Conservation (phyloP, 2,797 vertebrate species). For the Intellagama lesueurii region DNA sequence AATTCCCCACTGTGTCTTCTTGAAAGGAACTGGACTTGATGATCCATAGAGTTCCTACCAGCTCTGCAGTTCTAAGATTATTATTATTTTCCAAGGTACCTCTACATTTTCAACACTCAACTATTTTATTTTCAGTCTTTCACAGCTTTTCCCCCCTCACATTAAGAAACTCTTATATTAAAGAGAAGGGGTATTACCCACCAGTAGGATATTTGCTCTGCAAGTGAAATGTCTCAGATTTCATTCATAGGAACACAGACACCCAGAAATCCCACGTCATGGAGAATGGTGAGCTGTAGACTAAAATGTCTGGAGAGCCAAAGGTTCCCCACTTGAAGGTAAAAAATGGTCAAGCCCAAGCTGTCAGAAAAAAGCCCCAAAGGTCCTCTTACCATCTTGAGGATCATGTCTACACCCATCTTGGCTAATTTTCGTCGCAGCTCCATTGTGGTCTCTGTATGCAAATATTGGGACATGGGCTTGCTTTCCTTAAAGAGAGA, state of each 20-base stretch:
- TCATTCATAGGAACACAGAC: neutral
- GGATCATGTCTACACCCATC: slow-evolving; percentile 92
- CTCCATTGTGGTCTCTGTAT: slow-evolving; percentile 74
- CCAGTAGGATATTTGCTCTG: neutral
- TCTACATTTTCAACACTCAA: too few relatives aligned
- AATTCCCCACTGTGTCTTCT: too few relatives aligned
- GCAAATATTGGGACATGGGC: slow-evolving; percentile 89
- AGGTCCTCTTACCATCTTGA: slow-evolving; percentile 91
- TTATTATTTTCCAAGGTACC: too few relatives aligned
- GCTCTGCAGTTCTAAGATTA: too few relatives aligned
- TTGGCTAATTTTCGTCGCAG: slow-evolving; percentile 88
- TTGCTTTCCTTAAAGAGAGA: slow-evolving; percentile 86
- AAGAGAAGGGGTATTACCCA: neutral
- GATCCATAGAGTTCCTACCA: too few relatives aligned
- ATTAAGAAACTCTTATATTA: neutral
- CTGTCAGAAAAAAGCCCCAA: neutral
- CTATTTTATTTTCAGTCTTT: too few relatives aligned
- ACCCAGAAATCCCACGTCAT: too few relatives aligned
- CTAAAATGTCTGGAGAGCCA: too few relatives aligned
- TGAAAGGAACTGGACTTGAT: too few relatives aligned
- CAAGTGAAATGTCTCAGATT: neutral
- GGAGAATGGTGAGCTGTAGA: too few relatives aligned
- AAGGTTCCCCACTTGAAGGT: too few relatives aligned
- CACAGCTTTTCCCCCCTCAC: too few relatives aligned
- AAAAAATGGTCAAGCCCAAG: neutral